phyloP scores from a whole-genome alignment of 1,140 invertebrate species.

The Drosophila aff. region DNA sequence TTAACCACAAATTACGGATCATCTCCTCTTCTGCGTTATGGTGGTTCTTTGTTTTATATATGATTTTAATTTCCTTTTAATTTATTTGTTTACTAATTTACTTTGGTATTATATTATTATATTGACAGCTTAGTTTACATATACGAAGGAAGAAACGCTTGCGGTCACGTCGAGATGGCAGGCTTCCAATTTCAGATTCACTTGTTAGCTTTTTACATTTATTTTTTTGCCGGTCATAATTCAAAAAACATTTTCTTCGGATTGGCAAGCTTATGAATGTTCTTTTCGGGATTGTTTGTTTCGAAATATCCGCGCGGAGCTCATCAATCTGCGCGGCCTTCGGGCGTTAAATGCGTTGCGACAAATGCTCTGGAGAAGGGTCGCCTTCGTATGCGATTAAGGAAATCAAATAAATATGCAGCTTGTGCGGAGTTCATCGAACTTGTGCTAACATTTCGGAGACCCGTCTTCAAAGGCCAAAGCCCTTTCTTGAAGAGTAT shows the following conservation, averaged over 20 bases:
- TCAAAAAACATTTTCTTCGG: constrained; percentile 48
- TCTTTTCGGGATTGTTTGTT: constrained; percentile 55
- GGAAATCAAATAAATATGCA: constrained; percentile 76
- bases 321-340: constrained; percentile 77
- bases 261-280: constrained; percentile 28
- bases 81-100: background rate
- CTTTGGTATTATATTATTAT: too few species aligned
- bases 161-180: too few species aligned
- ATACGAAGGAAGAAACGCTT: too few species aligned
- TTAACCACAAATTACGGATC: too few species aligned
- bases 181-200: too few species aligned
- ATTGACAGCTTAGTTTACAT: too few species aligned
- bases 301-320: constrained; percentile 44
- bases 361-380: constrained; percentile 61
- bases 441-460: constrained; percentile 63
- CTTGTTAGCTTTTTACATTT: constrained; percentile 19
- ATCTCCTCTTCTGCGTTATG: too few species aligned
- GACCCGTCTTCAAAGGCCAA: constrained; percentile 39
- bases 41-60: too few species aligned
- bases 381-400: constrained; percentile 62
- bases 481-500: constrained; percentile 33
- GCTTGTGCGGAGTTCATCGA: constrained; percentile 62
- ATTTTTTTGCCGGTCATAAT: constrained; percentile 50
- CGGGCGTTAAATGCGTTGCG: constrained; percentile 78
- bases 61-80: too few species aligned